These are phyloP conservation scores for Dendrolimus kikuchii DNA, from an alignment of 1,140 invertebrate genomes.

Conservation along the genomic window DNA sequence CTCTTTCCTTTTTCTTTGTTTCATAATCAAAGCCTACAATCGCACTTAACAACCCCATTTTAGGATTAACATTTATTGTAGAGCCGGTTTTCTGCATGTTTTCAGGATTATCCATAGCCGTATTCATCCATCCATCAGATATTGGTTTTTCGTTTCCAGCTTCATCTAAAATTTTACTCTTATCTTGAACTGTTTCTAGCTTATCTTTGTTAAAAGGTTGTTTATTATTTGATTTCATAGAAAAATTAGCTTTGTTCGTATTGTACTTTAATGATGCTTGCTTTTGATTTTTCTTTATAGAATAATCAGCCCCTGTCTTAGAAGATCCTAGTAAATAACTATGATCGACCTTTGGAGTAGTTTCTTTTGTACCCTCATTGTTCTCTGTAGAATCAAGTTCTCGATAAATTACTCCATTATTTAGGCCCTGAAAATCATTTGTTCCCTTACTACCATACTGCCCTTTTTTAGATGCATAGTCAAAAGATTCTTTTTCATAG, in stretches of 20 bases:
- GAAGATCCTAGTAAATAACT: neutral
- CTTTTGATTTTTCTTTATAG: neutral
- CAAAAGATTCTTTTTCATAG: conserved; percentile 18
- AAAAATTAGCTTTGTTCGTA: neutral
- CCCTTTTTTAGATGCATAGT: conserved; percentile 24
- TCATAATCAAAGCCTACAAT: too few species aligned
- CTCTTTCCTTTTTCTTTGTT: too few species aligned
- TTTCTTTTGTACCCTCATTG: neutral
- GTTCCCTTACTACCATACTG: conserved; percentile 34
- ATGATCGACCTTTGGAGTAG: neutral
- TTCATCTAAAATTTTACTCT: neutral
- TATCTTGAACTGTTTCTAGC: neutral
- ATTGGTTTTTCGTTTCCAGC: neutral
- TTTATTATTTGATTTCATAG: neutral
- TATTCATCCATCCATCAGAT: too few species aligned
- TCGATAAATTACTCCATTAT: neutral
- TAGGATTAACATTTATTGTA: too few species aligned
- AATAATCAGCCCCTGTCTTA: neutral
- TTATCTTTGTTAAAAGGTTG: too few species aligned
- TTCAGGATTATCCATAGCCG: too few species aligned
- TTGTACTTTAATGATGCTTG: neutral
- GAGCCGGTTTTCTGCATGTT: too few species aligned
- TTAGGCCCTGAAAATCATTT: neutral
- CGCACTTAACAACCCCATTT: too few species aligned
- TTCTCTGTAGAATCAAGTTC: neutral